Percentiles rank a stretch among this genome's conserved stretches.
These are phyloP conservation scores for Harpalus rufipes DNA, from an alignment of 2,888 invertebrate genomes.

Conservation along the genomic window DNA sequence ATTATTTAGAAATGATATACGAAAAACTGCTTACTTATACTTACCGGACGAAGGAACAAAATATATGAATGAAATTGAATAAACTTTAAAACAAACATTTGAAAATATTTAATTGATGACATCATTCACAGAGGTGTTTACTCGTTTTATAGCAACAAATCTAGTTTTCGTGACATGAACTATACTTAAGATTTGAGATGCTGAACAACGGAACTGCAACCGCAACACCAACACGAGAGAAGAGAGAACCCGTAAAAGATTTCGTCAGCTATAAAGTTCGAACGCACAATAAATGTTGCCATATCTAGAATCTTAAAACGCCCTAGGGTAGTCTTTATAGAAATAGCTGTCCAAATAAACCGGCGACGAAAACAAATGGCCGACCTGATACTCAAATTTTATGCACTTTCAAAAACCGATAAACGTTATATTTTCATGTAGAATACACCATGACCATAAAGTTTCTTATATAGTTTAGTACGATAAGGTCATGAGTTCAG, in stretches of 20 bases:
- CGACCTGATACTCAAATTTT: constrained; percentile 55
- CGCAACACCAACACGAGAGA: constrained; percentile 46
- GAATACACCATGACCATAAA: background rate
- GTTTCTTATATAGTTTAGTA: background rate
- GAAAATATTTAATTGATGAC: too few species aligned
- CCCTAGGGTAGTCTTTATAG: constrained; percentile 63
- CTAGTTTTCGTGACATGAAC: too few species aligned
- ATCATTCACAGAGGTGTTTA: too few species aligned
- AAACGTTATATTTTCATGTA: constrained; percentile 38
- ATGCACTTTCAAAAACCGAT: constrained; percentile 56
- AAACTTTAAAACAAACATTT: too few species aligned
- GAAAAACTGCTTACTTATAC: too few species aligned
- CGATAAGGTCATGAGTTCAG: background rate
- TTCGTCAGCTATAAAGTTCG: constrained; percentile 64
- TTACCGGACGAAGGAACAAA: too few species aligned
- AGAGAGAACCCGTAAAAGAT: constrained; percentile 63
- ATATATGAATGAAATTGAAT: too few species aligned
- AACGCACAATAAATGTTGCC: constrained; percentile 64
- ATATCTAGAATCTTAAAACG: constrained; percentile 64
- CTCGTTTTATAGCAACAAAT: too few species aligned
- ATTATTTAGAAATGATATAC: too few species aligned
- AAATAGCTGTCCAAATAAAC: constrained; percentile 64
- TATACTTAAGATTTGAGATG: background rate
- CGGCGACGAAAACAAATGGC: constrained; percentile 57
- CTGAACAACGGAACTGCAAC: constrained; percentile 62